phyloP scores from a whole-genome alignment of 37 sponge, comb jelly and placozoan genomes.

The Tethya wilhelma region DNA sequence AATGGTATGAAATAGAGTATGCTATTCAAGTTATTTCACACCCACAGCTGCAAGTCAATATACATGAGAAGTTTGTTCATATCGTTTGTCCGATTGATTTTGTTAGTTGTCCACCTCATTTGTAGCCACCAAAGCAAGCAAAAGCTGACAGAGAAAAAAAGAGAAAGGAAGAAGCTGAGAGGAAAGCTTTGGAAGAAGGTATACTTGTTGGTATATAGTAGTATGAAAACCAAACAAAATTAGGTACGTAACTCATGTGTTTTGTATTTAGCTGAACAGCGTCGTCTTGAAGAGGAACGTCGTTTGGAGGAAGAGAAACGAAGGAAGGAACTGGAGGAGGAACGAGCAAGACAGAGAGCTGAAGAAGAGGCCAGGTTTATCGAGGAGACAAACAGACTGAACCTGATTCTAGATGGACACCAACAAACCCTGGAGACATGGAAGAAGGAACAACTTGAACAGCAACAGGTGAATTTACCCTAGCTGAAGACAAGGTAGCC shows the following conservation, averaged over 20 bases:
- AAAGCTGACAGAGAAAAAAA: slow-evolving; percentile 67
- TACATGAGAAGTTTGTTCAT: too few species aligned
- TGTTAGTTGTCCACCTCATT: too few species aligned
- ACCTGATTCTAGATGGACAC: background rate
- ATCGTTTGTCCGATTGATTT: too few species aligned
- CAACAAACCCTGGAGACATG: slow-evolving; percentile 28
- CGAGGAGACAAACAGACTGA: slow-evolving; percentile 28
- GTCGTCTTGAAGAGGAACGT: slow-evolving; percentile 44
- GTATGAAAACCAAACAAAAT: background rate
- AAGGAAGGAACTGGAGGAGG: slow-evolving; percentile 40
- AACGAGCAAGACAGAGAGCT: slow-evolving; percentile 41
- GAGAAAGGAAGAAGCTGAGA: slow-evolving; percentile 79
- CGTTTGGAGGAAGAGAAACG: slow-evolving; percentile 41
- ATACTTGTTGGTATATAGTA: background rate
- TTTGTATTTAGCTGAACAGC: slow-evolving; percentile 44
- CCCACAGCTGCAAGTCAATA: too few species aligned
- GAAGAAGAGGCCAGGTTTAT: slow-evolving; percentile 57
- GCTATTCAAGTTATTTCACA: too few species aligned
- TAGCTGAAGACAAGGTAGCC: too few species aligned
- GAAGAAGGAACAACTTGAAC: slow-evolving; percentile 38
- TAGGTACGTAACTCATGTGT: background rate
- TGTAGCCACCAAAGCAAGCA: slow-evolving; percentile 75
- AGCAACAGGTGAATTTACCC: slow-evolving; percentile 39
- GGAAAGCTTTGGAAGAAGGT: slow-evolving; percentile 88
- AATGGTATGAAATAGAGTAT: too few species aligned